Base-by-base conservation (phyloP, 2,113 vertebrate genomes). In the Catharus bicknelli region DNA sequence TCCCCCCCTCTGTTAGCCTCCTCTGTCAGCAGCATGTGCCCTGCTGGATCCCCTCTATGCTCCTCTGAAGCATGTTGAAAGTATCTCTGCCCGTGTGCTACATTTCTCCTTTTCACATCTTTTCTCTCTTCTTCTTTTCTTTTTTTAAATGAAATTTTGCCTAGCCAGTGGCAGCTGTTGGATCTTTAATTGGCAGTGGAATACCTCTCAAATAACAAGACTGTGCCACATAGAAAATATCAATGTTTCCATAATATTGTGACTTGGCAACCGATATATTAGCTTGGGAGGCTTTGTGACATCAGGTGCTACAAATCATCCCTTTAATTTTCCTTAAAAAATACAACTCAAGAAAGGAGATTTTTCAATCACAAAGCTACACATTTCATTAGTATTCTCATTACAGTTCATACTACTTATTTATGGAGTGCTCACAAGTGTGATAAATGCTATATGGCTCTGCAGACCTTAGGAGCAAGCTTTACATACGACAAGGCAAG, bases 371-470 rank as follows among this genome's bases (percentile, higher is more conserved):
- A 80, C 51, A 92, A 89, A 87, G 19, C 79, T 80, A 69, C n/a
- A 70, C 36, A 32, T 94, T 95, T 94, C 61, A 88, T 93, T 94
- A 95, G 43, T 76, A 69, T 86, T 95, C 90, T 85, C 90, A 94
- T 92, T 95, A 86, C 53, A 57, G 64, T 58, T 92, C 48, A 21
- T 88, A 6, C 79, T 86, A 91, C 70, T 94, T 95, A 90, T 94
- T 89, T 96, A 91, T 83, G 84, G 55, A 91, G 84, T 47, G 53
- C 64, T 94, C 90, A 77, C 38, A 58, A 85, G 72, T 50, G 21
- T 90, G 78, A 72, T 78, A 89, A 86, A 77, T 91, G 47, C 59
- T 85, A 23, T 59, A 42, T 0, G 4, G 48, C 85, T 94, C 93
- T 68, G 84, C 79, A 94, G 93, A 92, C 75, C 51, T 67, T 38